A percentile compares a stretch with the other conserved stretches of the same genome.
Evolutionary conservation across 2,113 vertebrate species (phyloP).

Genomic region (Tympanuchus pallidicinctus): DNA sequence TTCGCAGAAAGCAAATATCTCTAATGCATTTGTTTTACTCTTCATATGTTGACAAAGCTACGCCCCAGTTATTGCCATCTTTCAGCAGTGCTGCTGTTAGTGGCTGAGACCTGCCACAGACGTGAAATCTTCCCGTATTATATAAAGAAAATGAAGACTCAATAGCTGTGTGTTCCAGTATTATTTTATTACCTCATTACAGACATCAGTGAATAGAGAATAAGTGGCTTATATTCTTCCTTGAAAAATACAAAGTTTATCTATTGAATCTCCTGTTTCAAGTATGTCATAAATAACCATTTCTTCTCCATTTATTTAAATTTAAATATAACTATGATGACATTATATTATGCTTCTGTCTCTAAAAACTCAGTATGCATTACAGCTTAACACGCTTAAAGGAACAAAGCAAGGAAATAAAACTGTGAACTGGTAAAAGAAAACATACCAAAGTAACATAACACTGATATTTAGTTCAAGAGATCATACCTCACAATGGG

Average conservation of each 20-base stretch:
- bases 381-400: neutral
- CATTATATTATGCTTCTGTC: neutral
- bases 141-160: neutral
- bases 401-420: neutral
- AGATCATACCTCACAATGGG: neutral
- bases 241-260: neutral
- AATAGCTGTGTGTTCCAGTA: neutral
- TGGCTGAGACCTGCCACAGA: neutral
- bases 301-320: neutral
- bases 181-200: neutral
- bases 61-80: too few relatives aligned
- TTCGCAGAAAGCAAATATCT: neutral
- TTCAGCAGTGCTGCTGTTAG: neutral
- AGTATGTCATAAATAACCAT: neutral
- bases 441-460: neutral
- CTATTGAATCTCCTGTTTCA: neutral
- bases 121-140: neutral
- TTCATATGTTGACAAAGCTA: neutral
- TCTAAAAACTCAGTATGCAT: neutral
- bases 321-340: neutral
- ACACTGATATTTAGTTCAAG: neutral
- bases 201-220: neutral
- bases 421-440: neutral
- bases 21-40: neutral
- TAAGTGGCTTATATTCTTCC: neutral